A percentile compares a stretch with the other conserved stretches of the same genome.
phyloP scores from a whole-genome alignment of 2,113 vertebrate genomes.

The Mellivora capensis region DNA sequence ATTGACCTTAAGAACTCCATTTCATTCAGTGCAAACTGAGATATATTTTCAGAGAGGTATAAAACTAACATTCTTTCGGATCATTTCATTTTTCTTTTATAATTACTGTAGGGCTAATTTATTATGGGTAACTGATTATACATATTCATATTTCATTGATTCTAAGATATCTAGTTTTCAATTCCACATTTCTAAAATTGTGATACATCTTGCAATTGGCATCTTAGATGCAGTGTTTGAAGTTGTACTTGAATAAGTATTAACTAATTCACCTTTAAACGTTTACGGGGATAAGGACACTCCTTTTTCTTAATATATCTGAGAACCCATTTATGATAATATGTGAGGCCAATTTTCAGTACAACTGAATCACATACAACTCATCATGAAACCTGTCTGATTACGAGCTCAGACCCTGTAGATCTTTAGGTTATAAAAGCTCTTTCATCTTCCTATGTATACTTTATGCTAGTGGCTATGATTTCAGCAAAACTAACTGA shows the following conservation, averaged over 20 bases:
- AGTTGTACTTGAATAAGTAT: conserved; percentile 30
- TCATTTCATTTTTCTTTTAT: neutral
- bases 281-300: neutral
- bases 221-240: neutral
- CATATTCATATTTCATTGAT: neutral
- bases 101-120: neutral
- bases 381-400: neutral
- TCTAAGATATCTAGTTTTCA: conserved; percentile 6
- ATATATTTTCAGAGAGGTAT: conserved; percentile 36
- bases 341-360: conserved; percentile 22
- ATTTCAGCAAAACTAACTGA: neutral
- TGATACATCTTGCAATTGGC: neutral
- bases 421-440: neutral
- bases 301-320: conserved; percentile 16
- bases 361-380: neutral
- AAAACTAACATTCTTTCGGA: neutral
- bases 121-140: conserved; percentile 6
- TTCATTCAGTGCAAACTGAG: conserved; percentile 3
- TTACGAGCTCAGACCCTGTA: neutral
- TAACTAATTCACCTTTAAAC: conserved; percentile 51
- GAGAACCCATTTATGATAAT: conserved; percentile 4
- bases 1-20: neutral
- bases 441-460: neutral
- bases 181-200: conserved; percentile 29
- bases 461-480: neutral